Base-by-base conservation (phyloP, 2,888 invertebrate genomes). In the Phyllotreta striolata region DNA sequence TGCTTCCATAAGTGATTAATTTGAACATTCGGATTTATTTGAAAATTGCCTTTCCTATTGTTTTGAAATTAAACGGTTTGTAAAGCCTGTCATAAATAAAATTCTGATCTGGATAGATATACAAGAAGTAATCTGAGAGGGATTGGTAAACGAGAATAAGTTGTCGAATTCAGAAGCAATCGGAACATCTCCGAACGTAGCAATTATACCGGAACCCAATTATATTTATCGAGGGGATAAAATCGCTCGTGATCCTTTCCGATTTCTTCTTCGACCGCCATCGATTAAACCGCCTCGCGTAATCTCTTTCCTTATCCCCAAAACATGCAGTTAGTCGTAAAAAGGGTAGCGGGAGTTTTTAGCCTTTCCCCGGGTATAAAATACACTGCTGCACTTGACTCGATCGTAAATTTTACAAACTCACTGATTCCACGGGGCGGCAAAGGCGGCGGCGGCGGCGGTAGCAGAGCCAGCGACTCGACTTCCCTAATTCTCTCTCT, bases 361-460 rank as follows among this genome's bases (percentile, higher is more conserved):
- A 51, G 39, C 34, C 55, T 39, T 44, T 40, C 47, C 56, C 54
- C 60, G 10, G 57, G 57, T 54, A 55, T 66, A 51, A 62, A 66
- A 62, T 52, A 65, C 55, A 65, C 66, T 69, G 67, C 63, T 71
- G 71, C 69, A 72, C 70, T 72, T 70, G 70, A 73, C 71, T 70
- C 35, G 64, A 55, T 64, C 70, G 68, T 72, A 72, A 69, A 72
- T 71, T 70, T 71, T 63, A 47, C 56, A 66, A 66, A 66, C 68
- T 61, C 64, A 66, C 64, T 63, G 64, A 69, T 65, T 66, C 62
- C 49, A 64, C 59, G 63, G 65, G 58, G 63, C 64, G 56, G 24
- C 24, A 24, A 24, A 49, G 51, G 44, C 59, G 55, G 66, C 52
- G 55, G 64, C 66, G 60, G 40, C 57, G 55, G 56, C 62, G 55